Evolutionary conservation across 2,113 vertebrate species (phyloP), one percentile per base, ranked within the genome.

Genomic region (Dicaeum eximium): DNA sequence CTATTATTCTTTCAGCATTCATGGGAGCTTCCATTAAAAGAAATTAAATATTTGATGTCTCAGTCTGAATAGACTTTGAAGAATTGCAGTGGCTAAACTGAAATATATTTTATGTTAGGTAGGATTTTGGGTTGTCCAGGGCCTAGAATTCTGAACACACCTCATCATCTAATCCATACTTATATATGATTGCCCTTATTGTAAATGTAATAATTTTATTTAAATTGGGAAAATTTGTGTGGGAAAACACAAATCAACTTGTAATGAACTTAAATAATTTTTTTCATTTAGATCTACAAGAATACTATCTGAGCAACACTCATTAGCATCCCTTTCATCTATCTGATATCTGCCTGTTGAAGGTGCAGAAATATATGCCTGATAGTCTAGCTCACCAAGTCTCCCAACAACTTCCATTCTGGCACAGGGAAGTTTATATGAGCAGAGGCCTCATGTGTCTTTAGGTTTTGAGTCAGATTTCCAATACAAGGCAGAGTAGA

Each of bases 241-340:
- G 7, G n/a, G 17, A 80, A 88, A 78, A 75, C 16, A 50, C 14
- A 81, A 67, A 81, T 28, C 7, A 51, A 37, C 64, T 67, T 75
- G 16, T 56, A 57, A 81, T 53, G 11, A 1, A 4, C 16, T 80
- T 57, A 56, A 11, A 74, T 11, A 13, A 2, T 64, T 54, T 84
- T 91, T 82, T 87, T 86, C 12, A 67, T n/a, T n/a, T n/a, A n/a
- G n/a, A n/a, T 38, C 17, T 44, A 45, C 22, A 6, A 58, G 58
- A 47, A 80, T 69, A 53, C 35, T 74, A 27, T 79, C 53, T 7
- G 9, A 89, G 62, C 50, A 66, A n/a, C 42, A 65, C 31, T 65
- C 50, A 73, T 54, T 77, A 92, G 9, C 42, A 80, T 79, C 47
- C 33, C 50, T 94, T 96, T 94, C 84, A 88, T 92, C 87, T 93